Percentiles rank a stretch among this genome's conserved stretches.
Conservation (phyloP, 2,113 vertebrate genomes). For the Cairina moschata region DNA sequence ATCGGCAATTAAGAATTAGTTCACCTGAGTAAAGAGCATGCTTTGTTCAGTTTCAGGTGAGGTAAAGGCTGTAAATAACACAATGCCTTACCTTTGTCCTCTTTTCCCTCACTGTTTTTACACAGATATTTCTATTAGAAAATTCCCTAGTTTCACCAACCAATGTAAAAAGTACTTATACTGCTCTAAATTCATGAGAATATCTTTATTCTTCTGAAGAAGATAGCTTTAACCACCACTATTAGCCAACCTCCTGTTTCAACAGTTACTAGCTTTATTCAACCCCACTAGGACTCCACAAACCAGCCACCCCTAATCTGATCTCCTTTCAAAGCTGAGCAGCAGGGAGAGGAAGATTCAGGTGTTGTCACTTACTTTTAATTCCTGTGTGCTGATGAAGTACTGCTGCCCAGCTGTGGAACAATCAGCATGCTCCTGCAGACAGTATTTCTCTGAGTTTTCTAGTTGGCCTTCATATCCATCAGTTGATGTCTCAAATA, state of each 20-base stretch:
- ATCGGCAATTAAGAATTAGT: not conserved
- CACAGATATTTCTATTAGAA: not conserved
- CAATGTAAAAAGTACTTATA: not conserved
- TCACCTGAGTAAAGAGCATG: not conserved
- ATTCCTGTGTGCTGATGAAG: not conserved
- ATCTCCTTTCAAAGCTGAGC: not conserved
- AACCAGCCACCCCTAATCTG: not conserved
- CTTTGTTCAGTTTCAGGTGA: not conserved
- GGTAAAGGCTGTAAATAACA: not conserved
- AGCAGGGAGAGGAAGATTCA: not conserved
- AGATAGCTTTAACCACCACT: not conserved
- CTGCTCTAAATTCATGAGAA: not conserved
- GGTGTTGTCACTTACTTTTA: not conserved
- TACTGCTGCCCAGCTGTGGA: not conserved
- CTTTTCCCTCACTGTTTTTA: not conserved
- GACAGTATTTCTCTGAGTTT: not conserved
- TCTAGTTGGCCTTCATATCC: rapidly evolving
- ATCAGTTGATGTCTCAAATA: not conserved
- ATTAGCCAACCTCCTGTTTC: not conserved
- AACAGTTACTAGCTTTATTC: not conserved
- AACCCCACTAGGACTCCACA: not conserved
- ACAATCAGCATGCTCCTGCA: rapidly evolving
- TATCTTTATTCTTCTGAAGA: not conserved
- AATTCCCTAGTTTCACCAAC: not conserved
- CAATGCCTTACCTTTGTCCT: not conserved